Evolutionary conservation across 2,888 invertebrate species (phyloP).

Genomic region (Coelogynopora nodosa): DNA sequence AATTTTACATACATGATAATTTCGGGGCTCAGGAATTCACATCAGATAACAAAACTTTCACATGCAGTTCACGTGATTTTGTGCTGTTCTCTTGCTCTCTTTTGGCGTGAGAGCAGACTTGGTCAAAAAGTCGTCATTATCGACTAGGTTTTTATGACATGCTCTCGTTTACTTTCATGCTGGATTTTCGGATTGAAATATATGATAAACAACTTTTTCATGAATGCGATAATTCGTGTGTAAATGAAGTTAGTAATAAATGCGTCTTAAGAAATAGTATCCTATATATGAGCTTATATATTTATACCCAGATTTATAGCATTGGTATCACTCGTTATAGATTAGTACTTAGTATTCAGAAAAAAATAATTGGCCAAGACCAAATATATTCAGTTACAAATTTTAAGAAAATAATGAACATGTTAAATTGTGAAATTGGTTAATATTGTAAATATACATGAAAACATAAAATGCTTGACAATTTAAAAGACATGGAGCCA

Average conservation of each 20-base stretch:
- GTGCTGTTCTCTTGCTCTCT: not conserved
- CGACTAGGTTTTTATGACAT: not conserved
- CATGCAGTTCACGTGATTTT: not conserved
- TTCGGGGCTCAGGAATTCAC: not conserved
- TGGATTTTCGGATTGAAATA: not conserved
- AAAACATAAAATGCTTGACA: no score
- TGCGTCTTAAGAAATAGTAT: no score
- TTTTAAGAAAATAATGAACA: no score
- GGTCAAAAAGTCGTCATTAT: not conserved
- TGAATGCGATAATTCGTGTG: not conserved
- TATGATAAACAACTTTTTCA: not conserved
- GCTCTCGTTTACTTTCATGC: not conserved
- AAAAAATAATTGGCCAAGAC: no score
- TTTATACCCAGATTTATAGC: no score
- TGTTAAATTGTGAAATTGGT: no score
- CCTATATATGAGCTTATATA: no score
- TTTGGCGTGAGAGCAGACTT: not conserved
- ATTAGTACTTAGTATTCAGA: no score
- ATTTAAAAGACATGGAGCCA: no score
- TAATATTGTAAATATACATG: no score
- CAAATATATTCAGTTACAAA: no score
- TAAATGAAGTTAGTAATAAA: not conserved
- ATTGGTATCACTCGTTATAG: no score
- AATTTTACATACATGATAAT: conserved; percentile 20
- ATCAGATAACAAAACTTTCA: not conserved